phyloP scores from a whole-genome alignment of 2,113 vertebrate species.

The Myrmecobius fasciatus region DNA sequence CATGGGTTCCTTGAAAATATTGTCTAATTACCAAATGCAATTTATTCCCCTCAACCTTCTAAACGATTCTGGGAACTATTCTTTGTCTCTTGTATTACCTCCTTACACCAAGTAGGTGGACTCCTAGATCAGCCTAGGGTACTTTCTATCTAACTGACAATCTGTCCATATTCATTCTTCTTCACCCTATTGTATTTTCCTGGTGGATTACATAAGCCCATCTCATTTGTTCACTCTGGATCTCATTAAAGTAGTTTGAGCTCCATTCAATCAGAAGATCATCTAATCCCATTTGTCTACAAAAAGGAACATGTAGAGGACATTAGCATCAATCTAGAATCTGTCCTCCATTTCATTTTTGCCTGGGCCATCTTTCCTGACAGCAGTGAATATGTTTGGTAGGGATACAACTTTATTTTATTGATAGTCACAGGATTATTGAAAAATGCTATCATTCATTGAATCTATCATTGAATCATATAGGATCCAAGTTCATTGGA shows the following conservation, averaged over 20 bases:
- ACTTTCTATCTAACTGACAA: background rate
- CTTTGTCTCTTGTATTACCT: background rate
- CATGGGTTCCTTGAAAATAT: background rate
- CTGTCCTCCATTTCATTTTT: background rate
- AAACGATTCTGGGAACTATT: background rate
- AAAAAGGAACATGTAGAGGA: background rate
- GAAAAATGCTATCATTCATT: background rate
- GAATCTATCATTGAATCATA: background rate
- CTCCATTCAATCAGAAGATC: background rate
- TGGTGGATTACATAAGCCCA: background rate
- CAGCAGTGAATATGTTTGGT: background rate
- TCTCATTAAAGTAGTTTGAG: background rate
- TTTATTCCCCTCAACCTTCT: background rate
- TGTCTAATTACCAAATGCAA: background rate
- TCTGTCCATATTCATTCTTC: background rate
- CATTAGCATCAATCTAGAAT: background rate
- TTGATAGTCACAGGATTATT: background rate
- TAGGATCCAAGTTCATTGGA: background rate
- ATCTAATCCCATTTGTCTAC: background rate
- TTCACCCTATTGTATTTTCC: background rate
- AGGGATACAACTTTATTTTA: background rate
- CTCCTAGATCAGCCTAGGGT: background rate
- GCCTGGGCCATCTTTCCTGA: background rate
- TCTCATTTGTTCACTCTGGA: background rate
- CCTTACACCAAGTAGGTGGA: background rate